phyloP scores from a whole-genome alignment of 1,140 invertebrate species.

The Euschistus heros region DNA sequence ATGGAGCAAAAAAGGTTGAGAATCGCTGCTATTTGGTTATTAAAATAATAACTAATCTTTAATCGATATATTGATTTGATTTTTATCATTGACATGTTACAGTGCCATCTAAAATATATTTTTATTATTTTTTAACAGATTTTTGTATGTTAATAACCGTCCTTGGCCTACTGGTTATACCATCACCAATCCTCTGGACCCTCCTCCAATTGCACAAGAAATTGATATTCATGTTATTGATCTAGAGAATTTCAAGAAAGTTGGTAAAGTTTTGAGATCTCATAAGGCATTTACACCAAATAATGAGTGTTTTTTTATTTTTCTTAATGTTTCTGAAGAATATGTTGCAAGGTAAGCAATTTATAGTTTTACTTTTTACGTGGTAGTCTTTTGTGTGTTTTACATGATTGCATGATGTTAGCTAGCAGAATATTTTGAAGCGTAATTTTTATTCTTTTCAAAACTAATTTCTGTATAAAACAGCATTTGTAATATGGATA shows the following conservation, averaged over 20 bases:
- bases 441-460: background rate
- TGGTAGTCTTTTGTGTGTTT: background rate
- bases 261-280: constrained; percentile 70
- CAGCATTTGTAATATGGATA: background rate
- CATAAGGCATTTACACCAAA: constrained; percentile 80
- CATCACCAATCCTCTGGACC: constrained; percentile 67
- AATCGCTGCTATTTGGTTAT: too few relatives aligned
- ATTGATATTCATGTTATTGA: constrained; percentile 87
- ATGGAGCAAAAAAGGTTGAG: too few relatives aligned
- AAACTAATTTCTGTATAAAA: background rate
- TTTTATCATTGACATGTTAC: too few relatives aligned
- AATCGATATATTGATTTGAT: too few relatives aligned
- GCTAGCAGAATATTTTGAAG: background rate
- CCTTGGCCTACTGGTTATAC: constrained; percentile 72
- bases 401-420: background rate
- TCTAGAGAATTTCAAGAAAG: constrained; percentile 61
- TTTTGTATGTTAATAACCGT: constrained; percentile 76
- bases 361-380: background rate
- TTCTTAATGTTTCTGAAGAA: constrained; percentile 72
- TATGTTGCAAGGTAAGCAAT: constrained; percentile 69
- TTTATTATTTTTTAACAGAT: constrained; percentile 40
- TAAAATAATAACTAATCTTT: too few relatives aligned
- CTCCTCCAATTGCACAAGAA: constrained; percentile 81
- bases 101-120: background rate
- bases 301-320: constrained; percentile 83